Evolutionary conservation across 2,113 vertebrate species (phyloP).

Genomic region (Numida meleagris): DNA sequence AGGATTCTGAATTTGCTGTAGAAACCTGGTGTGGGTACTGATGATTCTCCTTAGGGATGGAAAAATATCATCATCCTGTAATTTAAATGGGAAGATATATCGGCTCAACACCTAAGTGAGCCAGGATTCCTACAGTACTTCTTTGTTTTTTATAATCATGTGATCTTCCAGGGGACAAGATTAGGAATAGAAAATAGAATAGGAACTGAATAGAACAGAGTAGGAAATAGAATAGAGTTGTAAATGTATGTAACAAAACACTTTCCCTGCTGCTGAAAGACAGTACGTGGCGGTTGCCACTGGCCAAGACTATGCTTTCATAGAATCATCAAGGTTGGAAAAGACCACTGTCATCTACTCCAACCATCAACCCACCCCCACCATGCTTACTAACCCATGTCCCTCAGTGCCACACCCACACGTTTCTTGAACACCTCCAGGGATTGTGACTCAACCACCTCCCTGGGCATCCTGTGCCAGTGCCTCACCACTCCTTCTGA

Average conservation of each 20-base stretch:
- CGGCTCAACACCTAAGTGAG: neutral
- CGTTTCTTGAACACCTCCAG: too few relatives aligned
- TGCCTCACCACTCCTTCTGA: too few relatives aligned
- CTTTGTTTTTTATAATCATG: neutral
- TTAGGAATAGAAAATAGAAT: neutral
- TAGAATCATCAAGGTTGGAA: too few relatives aligned
- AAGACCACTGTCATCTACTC: too few relatives aligned
- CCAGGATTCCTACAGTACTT: neutral
- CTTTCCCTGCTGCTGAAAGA: neutral
- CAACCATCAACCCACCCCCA: too few relatives aligned
- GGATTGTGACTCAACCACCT: too few relatives aligned
- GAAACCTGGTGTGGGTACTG: neutral
- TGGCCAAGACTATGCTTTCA: neutral
- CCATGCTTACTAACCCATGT: too few relatives aligned
- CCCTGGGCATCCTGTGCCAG: too few relatives aligned
- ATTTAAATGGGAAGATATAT: neutral
- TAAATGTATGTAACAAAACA: neutral
- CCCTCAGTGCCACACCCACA: too few relatives aligned
- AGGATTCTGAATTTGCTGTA: neutral
- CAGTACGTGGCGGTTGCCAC: neutral
- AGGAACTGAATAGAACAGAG: neutral
- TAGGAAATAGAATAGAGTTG: neutral
- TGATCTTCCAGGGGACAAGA: neutral
- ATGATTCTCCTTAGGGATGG: neutral
- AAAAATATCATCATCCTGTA: neutral